Percentiles rank a stretch among this genome's conserved stretches.
These are phyloP conservation scores for Abrostola triplasia DNA, from an alignment of 2,888 invertebrate genomes.

Conservation along the genomic window DNA sequence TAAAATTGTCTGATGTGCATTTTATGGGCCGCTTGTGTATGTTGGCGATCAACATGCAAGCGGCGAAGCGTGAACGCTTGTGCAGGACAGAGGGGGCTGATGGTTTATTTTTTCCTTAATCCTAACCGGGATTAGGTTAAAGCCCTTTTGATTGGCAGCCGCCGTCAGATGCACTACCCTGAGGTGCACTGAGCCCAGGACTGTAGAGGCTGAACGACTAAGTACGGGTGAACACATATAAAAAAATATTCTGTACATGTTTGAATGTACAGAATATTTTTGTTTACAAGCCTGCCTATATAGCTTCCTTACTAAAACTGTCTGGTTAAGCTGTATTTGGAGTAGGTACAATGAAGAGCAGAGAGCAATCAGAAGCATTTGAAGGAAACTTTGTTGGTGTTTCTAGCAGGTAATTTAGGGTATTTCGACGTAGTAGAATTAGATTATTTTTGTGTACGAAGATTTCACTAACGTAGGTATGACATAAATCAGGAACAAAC, in stretches of 20 bases:
- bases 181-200: constrained; percentile 61
- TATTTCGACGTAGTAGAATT: too few species aligned
- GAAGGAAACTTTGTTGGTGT: too few species aligned
- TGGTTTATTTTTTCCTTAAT: constrained; percentile 86
- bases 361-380: too few species aligned
- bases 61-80: constrained; percentile 85
- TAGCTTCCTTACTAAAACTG: too few species aligned
- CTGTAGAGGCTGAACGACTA: constrained; percentile 43
- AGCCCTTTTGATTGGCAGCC: constrained; percentile 87
- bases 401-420: too few species aligned
- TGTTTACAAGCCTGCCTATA: too few species aligned
- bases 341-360: too few species aligned
- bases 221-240: constrained; percentile 8
- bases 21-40: constrained; percentile 28
- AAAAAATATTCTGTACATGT: too few species aligned
- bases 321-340: too few species aligned
- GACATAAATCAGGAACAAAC: too few species aligned
- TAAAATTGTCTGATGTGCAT: constrained; percentile 37
- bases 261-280: background rate
- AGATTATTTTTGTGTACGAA: too few species aligned
- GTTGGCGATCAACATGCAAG: constrained; percentile 60
- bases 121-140: constrained; percentile 86
- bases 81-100: constrained; percentile 82
- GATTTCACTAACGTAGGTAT: too few species aligned
- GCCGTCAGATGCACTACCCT: constrained; percentile 81